Base-by-base conservation (phyloP, 2,888 invertebrate genomes). In the Neelides folsomi region DNA sequence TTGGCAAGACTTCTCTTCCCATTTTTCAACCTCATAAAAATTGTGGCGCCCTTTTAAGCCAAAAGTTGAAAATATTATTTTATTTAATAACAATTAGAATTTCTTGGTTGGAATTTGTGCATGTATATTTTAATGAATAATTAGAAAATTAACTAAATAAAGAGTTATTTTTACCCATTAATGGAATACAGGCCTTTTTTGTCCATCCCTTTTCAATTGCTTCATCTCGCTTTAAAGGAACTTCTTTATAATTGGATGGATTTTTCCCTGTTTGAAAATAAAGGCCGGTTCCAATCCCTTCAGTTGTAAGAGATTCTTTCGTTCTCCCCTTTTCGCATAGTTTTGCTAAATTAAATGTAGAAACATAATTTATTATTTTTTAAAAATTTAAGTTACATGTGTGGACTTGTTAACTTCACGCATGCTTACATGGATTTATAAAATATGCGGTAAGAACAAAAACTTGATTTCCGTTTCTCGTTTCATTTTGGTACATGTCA, bases 391-490 rank as follows among this genome's bases (percentile, higher is more conserved):
- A n/a, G n/a, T n/a, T n/a, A n/a, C n/a, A n/a, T n/a, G n/a, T n/a
- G n/a, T n/a, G n/a, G n/a, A n/a, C n/a, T n/a, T n/a, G n/a, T n/a
- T n/a, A n/a, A n/a, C n/a, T n/a, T n/a, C n/a, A n/a, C n/a, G n/a
- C n/a, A 27, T n/a, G 36, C 53, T 55, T 53, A 62, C 62, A 40
- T 53, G 63, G 63, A 0, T 52, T 40, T 16, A 58, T 53, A 35
- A 60, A 54, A 51, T 63, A 63, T 16, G 56, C 51, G n/a, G 63
- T 60, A 12, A 58, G 34, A 2, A 54, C 52, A n/a, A 53, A 56
- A 42, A 54, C 59, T 3, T 46, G 35, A 3, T 42, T 40, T 3
- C 52, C 55, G 10, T 40, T 36, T 19, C 47, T 38, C 1, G 58
- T 60, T 12, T n/a, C 50, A 39, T 59, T 60, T 27, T 57, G 52